These are phyloP conservation scores for Pyrgilauda ruficollis DNA, from an alignment of 2,113 vertebrate species.

Conservation along the genomic window DNA sequence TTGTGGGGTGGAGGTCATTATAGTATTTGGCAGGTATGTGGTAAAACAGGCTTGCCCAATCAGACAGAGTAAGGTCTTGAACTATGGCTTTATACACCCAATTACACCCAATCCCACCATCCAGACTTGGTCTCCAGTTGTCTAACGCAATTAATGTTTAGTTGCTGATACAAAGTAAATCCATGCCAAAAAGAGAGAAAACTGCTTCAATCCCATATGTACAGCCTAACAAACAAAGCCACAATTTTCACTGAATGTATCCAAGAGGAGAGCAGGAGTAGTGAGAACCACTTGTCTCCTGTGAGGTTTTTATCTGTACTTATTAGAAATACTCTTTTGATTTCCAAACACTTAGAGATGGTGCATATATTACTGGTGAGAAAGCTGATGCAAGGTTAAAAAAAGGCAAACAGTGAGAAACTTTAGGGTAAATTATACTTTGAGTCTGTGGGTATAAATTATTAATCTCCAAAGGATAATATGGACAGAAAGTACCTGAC, in stretches of 20 bases:
- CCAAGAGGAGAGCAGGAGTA: neutral
- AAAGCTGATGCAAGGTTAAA: neutral
- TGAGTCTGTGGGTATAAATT: neutral
- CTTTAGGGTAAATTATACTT: neutral
- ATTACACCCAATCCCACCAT: neutral
- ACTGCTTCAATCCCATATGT: neutral
- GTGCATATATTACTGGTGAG: neutral
- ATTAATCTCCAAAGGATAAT: neutral
- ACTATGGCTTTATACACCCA: neutral
- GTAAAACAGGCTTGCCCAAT: neutral
- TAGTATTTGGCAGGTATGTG: neutral
- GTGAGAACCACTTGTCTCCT: fast-evolving
- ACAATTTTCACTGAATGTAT: neutral
- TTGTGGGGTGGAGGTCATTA: neutral
- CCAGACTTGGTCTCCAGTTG: neutral
- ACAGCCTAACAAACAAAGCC: neutral
- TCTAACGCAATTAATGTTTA: neutral
- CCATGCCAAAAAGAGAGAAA: neutral
- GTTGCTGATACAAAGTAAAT: neutral
- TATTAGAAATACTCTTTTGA: neutral
- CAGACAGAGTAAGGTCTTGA: neutral
- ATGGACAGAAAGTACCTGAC: neutral
- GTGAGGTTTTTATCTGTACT: neutral
- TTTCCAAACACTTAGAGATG: neutral
- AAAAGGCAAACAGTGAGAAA: neutral